phyloP scores from a whole-genome alignment of 2,113 vertebrate genomes.

The Pteropus alecto region DNA sequence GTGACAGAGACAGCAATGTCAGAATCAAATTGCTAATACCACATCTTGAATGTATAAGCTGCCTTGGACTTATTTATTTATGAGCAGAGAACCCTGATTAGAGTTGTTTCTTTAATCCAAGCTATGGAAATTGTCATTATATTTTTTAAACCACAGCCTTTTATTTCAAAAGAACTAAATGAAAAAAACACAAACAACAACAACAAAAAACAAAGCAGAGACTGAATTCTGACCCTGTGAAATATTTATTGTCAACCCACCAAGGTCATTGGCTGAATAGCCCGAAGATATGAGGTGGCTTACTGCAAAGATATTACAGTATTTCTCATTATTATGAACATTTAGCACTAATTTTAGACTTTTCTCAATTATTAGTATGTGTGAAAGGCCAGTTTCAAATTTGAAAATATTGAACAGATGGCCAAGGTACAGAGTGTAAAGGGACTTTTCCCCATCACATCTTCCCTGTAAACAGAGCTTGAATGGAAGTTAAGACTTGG shows the following conservation, averaged over 20 bases:
- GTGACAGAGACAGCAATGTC: neutral
- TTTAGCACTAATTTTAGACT: neutral
- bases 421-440: neutral
- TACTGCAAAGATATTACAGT: neutral
- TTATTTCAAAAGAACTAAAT: slow-evolving; percentile 12
- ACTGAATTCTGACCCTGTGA: neutral
- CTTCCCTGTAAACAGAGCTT: neutral
- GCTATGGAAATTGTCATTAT: slow-evolving; percentile 16
- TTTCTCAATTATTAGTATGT: neutral
- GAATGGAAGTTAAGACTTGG: neutral
- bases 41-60: neutral
- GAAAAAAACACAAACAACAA: neutral
- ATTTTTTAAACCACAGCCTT: neutral
- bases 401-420: neutral
- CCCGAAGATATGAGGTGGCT: neutral
- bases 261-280: slow-evolving; percentile 19
- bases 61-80: slow-evolving; percentile 41
- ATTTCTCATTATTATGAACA: neutral
- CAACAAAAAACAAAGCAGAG: neutral
- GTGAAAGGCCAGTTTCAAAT: neutral
- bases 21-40: neutral
- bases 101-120: slow-evolving; percentile 9
- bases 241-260: neutral
- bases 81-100: neutral
- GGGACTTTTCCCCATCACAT: neutral